Percentiles rank a stretch among this genome's conserved stretches.
These are phyloP conservation scores for Micromussa lordhowensis DNA, from an alignment of 92 coral and sea anemone genomes.

Conservation along the genomic window DNA sequence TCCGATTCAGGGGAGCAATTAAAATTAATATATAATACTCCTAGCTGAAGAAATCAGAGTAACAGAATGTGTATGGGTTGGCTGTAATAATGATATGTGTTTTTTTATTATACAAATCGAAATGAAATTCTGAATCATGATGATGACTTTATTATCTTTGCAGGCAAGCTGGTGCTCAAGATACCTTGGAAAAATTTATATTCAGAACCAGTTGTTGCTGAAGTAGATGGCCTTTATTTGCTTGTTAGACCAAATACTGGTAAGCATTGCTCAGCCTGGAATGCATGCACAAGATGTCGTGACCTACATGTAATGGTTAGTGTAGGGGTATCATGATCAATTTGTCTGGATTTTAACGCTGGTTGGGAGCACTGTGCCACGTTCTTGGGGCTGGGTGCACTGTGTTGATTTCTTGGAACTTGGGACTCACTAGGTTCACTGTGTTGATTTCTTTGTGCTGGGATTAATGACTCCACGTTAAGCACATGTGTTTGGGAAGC, in stretches of 20 bases:
- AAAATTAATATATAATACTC: too few species aligned
- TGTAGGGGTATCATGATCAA: too few species aligned
- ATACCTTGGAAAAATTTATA: constrained; percentile 98
- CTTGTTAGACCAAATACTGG: constrained; percentile 95
- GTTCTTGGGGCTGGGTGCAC: too few species aligned
- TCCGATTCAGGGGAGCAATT: too few species aligned
- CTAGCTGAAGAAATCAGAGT: too few species aligned
- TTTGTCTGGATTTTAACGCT: too few species aligned
- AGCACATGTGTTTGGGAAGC: not conserved
- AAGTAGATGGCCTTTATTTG: constrained; percentile 89
- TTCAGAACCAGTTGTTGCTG: constrained; percentile 95
- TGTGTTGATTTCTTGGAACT: too few species aligned
- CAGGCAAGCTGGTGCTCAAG: constrained; percentile 92
- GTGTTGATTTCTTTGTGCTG: too few species aligned
- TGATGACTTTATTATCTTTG: not conserved
- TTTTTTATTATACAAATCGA: not conserved
- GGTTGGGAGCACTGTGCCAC: too few species aligned
- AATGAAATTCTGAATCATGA: not conserved
- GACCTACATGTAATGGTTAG: not conserved
- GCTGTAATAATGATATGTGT: too few species aligned
- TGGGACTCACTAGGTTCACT: too few species aligned
- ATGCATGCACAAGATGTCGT: not conserved
- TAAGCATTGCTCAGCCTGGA: constrained; percentile 21
- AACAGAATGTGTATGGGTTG: too few species aligned
- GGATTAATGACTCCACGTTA: not conserved